Percentiles rank a stretch among this genome's conserved stretches.
Conservation (phyloP, 2,113 vertebrate species). For the Geococcyx californianus region DNA sequence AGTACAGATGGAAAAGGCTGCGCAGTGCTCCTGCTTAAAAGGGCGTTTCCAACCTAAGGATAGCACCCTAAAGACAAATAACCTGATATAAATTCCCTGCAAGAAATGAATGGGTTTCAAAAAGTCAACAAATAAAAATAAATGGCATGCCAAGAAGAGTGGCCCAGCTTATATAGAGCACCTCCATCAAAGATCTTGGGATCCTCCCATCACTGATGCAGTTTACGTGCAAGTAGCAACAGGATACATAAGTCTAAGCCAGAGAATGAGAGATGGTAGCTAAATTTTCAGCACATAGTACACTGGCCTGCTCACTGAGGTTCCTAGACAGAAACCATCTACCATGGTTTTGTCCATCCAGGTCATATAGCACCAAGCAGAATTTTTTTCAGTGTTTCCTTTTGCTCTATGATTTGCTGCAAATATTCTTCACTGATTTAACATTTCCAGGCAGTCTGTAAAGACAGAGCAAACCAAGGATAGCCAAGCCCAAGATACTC, state of each 20-base stretch:
- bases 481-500: accelerated
- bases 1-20: slow-evolving; percentile 15
- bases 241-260: neutral
- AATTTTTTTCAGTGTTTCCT: neutral
- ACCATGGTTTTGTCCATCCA: neutral
- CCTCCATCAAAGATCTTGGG: neutral
- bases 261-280: neutral
- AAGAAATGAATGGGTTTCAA: neutral
- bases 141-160: neutral
- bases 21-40: neutral
- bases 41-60: neutral
- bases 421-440: neutral
- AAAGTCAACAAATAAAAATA: neutral
- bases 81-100: neutral
- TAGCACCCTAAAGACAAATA: neutral
- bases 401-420: neutral
- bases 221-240: neutral
- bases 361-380: neutral
- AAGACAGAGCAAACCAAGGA: neutral
- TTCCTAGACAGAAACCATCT: neutral
- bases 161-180: accelerated
- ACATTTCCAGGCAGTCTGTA: neutral
- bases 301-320: neutral
- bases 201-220: neutral
- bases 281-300: neutral